A percentile compares a stretch with the other conserved stretches of the same genome.
phyloP scores from a whole-genome alignment of 2,888 invertebrate genomes.

The Oasisia sp. region DNA sequence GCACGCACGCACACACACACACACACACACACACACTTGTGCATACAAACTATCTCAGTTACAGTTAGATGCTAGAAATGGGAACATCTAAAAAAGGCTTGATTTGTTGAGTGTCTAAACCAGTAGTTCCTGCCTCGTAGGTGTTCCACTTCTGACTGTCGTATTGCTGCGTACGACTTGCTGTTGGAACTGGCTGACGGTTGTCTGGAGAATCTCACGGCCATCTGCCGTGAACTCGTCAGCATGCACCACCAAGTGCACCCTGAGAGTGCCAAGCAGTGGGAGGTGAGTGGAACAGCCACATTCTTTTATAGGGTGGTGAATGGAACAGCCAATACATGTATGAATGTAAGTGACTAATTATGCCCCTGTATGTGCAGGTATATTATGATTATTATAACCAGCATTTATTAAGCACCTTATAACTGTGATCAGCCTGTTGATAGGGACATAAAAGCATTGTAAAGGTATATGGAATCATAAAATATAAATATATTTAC shows the following conservation, averaged over 20 bases:
- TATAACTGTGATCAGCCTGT: not conserved
- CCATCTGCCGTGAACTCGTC: conserved; percentile 62
- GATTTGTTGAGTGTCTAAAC: not conserved
- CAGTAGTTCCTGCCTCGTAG: conserved; percentile 43
- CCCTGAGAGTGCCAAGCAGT: conserved; percentile 65
- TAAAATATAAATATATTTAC: too few species aligned
- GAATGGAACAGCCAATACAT: not conserved
- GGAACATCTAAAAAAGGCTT: too few species aligned
- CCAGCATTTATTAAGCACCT: too few species aligned
- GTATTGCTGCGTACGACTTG: conserved; percentile 66
- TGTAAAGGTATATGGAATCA: too few species aligned
- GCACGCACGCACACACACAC: too few species aligned
- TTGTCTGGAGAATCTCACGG: conserved; percentile 58
- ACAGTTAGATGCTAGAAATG: too few species aligned
- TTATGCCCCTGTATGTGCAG: not conserved
- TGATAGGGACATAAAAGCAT: too few species aligned
- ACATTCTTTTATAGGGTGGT: not conserved
- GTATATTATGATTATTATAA: not conserved
- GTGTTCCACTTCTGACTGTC: conserved; percentile 62
- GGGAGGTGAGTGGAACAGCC: conserved; percentile 62
- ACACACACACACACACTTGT: too few species aligned
- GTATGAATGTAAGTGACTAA: not conserved
- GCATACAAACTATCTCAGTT: too few species aligned
- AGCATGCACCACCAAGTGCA: conserved; percentile 66
- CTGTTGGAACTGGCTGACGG: conserved; percentile 64